Conservation (phyloP, 2,888 invertebrate species). For the Spisula subtruncata region DNA sequence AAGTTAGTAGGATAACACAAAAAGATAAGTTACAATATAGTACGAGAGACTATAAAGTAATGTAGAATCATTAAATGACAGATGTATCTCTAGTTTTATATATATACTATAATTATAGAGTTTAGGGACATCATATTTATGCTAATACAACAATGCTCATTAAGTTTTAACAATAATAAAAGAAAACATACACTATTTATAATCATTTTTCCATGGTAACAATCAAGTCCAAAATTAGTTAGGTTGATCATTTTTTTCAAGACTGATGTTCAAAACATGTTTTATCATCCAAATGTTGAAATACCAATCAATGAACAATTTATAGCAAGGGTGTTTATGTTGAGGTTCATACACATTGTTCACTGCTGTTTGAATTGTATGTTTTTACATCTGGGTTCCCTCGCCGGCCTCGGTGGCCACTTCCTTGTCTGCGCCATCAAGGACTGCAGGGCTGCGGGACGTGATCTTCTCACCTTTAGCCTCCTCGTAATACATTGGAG, state of each 20-base stretch:
- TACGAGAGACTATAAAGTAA: neutral
- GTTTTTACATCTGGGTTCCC: conserved; percentile 61
- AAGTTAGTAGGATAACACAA: neutral
- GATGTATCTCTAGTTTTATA: neutral
- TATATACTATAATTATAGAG: neutral
- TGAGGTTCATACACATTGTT: neutral
- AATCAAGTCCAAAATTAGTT: too few species aligned
- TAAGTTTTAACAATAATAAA: neutral
- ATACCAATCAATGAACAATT: too few species aligned
- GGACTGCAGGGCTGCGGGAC: conserved; percentile 55
- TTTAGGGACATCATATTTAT: neutral
- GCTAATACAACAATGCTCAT: neutral
- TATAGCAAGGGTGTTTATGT: too few species aligned
- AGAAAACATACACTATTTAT: neutral
- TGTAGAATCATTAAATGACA: neutral
- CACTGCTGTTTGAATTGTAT: neutral
- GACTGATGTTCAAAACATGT: too few species aligned
- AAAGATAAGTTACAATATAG: neutral
- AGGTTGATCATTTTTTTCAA: too few species aligned
- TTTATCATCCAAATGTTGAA: too few species aligned
- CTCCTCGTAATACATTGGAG: conserved; percentile 79
- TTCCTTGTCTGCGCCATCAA: conserved; percentile 48
- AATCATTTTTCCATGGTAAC: neutral
- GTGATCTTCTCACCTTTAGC: conserved; percentile 78
- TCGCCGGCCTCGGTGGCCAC: conserved; percentile 39